These are phyloP conservation scores for Itoplectis maculator DNA, from an alignment of 2,888 invertebrate genomes.

Conservation along the genomic window DNA sequence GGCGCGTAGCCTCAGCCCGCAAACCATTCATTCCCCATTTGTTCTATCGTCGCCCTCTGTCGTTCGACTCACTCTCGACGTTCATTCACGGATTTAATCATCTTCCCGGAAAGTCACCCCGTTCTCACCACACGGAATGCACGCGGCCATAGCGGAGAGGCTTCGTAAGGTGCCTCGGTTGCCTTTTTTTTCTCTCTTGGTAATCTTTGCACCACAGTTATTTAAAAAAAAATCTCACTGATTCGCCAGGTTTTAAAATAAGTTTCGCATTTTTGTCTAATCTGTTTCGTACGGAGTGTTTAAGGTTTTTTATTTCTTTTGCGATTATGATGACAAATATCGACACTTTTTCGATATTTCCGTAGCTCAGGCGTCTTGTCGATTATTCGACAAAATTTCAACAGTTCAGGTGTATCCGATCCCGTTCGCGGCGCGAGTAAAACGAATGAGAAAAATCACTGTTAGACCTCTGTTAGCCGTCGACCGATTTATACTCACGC, in stretches of 20 bases:
- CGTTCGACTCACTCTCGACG: constrained; percentile 53
- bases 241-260: too few relatives aligned
- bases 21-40: constrained; percentile 80
- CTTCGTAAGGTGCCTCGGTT: not conserved
- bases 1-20: constrained; percentile 69
- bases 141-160: not conserved
- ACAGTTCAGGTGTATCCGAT: not conserved
- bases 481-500: constrained; percentile 7
- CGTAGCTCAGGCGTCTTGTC: too few relatives aligned
- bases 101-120: constrained; percentile 74
- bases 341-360: too few relatives aligned
- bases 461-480: not conserved
- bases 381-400: too few relatives aligned
- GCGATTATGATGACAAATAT: too few relatives aligned
- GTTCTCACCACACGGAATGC: constrained; percentile 13
- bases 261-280: too few relatives aligned
- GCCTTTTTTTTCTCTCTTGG: not conserved
- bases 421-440: not conserved
- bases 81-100: constrained; percentile 81
- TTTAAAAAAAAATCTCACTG: not conserved
- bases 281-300: too few relatives aligned
- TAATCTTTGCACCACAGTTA: not conserved
- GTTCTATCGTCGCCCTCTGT: constrained; percentile 71
- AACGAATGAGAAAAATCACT: not conserved
- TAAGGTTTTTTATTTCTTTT: too few relatives aligned